Conservation (phyloP, 2,113 vertebrate genomes). For the Todiramphus chloris region DNA sequence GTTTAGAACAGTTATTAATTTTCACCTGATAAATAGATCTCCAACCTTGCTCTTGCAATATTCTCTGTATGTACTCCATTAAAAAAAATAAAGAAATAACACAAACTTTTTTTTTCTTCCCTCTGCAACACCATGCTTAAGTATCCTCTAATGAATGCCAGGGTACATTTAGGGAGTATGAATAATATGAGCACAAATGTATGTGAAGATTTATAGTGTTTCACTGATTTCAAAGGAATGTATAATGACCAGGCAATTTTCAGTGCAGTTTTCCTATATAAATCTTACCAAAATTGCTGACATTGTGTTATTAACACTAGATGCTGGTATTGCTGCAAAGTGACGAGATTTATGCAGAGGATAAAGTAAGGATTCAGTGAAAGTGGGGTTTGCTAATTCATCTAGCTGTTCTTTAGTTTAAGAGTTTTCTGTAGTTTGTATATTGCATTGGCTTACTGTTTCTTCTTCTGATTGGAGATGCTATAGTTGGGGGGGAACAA, state of each 20-base stretch:
- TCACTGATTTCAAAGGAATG: conserved; percentile 38
- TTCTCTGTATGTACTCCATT: background rate
- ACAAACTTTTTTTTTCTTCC: background rate
- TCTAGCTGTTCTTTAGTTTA: background rate
- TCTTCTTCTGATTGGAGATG: background rate
- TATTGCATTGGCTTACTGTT: background rate
- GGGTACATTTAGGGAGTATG: background rate
- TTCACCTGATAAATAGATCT: conserved; percentile 24
- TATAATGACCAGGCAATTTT: conserved; percentile 40
- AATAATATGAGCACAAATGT: background rate
- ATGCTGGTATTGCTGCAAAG: background rate
- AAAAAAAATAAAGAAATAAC: background rate
- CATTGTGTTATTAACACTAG: conserved; percentile 2
- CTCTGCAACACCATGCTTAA: background rate
- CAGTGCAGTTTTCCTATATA: background rate
- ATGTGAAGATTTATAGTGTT: conserved; percentile 11
- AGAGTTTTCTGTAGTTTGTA: background rate
- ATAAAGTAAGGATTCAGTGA: conserved; percentile 8
- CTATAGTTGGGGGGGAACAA: background rate
- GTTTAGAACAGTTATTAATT: conserved; percentile 47
- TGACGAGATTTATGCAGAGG: conserved; percentile 47
- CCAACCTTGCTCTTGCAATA: background rate
- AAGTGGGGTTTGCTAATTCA: conserved; percentile 13
- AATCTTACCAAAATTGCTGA: conserved; percentile 26
- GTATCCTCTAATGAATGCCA: background rate